phyloP scores from a whole-genome alignment of 2,113 vertebrate species.

The Eudyptes chrysolophus region DNA sequence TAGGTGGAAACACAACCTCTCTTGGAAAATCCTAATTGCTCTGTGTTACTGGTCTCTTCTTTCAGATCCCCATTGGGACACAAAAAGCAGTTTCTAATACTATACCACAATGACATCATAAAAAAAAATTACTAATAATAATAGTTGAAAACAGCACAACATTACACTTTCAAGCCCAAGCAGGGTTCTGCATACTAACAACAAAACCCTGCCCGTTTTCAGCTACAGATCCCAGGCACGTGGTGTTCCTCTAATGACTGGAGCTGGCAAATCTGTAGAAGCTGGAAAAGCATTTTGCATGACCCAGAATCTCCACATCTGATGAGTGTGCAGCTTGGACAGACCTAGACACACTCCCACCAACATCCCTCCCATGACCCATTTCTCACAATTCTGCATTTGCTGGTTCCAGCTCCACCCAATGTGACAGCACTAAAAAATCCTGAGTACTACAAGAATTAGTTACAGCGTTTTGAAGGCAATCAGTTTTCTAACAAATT shows the following conservation, averaged over 20 bases:
- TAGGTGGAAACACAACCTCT: background rate
- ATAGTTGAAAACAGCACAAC: background rate
- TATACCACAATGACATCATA: background rate
- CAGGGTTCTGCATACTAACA: background rate
- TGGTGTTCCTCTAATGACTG: background rate
- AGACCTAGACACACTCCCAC: background rate
- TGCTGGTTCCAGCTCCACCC: background rate
- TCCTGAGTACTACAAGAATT: background rate
- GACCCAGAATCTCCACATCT: background rate
- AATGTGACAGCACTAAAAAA: background rate
- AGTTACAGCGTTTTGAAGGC: background rate
- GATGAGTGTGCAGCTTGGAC: background rate
- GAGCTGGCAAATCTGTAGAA: background rate
- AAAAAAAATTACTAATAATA: background rate
- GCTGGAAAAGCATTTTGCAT: background rate
- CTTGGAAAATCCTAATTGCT: background rate
- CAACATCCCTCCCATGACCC: background rate
- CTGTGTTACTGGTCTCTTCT: background rate
- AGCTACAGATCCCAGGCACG: fast-evolving
- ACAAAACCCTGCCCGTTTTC: background rate
- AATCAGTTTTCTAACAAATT: background rate
- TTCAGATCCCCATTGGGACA: background rate
- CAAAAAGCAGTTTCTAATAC: background rate
- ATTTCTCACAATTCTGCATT: background rate
- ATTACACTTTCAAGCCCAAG: background rate